These are phyloP conservation scores for Chelonus insularis DNA, from an alignment of 1,140 invertebrate species.

Conservation along the genomic window DNA sequence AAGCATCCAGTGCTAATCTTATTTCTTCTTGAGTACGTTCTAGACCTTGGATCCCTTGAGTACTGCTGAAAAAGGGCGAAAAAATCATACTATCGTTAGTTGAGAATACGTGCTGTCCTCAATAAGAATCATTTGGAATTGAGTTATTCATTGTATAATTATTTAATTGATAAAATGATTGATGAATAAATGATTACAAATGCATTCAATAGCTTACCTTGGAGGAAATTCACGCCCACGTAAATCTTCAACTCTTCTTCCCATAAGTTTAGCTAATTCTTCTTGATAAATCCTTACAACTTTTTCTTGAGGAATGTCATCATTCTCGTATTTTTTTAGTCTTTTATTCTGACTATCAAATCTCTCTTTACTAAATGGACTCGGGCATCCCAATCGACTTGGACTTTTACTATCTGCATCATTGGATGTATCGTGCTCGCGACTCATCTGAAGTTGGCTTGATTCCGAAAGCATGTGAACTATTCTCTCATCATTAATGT, in stretches of 20 bases:
- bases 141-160: conserved; percentile 25
- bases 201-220: conserved; percentile 46
- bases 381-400: conserved; percentile 70
- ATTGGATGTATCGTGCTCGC: conserved; percentile 52
- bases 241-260: conserved; percentile 72
- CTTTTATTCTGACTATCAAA: conserved; percentile 71
- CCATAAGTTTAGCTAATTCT: conserved; percentile 90
- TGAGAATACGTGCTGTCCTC: conserved; percentile 67
- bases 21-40: conserved; percentile 84
- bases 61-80: conserved; percentile 77
- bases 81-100: conserved; percentile 66
- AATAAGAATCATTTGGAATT: conserved; percentile 45
- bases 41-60: conserved; percentile 63
- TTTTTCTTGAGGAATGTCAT: conserved; percentile 96
- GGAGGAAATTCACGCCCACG: conserved; percentile 66
- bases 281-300: conserved; percentile 96
- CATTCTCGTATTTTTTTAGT: conserved; percentile 85
- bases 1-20: conserved; percentile 86
- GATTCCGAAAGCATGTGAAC: conserved; percentile 93
- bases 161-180: too few relatives aligned
- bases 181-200: too few relatives aligned
- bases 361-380: conserved; percentile 74
- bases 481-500: conserved; percentile 89
- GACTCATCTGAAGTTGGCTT: conserved; percentile 69
- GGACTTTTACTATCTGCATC: conserved; percentile 75